phyloP scores from a whole-genome alignment of 2,113 vertebrate species.

The Acanthisitta chloris region DNA sequence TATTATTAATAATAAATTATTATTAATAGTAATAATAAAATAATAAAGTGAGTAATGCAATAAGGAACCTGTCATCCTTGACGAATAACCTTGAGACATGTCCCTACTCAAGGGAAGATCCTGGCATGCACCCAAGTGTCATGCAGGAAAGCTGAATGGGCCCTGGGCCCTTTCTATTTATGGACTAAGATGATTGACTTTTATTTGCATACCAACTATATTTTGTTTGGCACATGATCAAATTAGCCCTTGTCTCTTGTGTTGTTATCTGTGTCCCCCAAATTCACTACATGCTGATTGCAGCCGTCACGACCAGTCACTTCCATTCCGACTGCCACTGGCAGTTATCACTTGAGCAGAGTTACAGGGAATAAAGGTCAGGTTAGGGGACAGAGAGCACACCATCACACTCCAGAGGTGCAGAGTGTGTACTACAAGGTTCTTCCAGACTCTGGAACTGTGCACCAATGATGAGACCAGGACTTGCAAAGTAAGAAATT shows the following conservation, averaged over 20 bases:
- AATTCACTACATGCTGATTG: neutral
- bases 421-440: neutral
- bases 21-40: no score
- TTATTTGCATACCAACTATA: neutral
- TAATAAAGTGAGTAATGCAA: neutral
- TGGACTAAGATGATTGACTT: neutral
- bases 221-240: neutral
- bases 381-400: neutral
- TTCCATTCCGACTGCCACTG: neutral
- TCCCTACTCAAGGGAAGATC: neutral
- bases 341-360: neutral
- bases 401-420: neutral
- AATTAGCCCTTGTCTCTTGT: neutral
- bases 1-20: no score
- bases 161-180: neutral
- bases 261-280: neutral
- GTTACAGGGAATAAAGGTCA: neutral
- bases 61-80: neutral
- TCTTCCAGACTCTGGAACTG: neutral
- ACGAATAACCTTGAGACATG: neutral
- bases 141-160: neutral
- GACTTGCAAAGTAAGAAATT: neutral
- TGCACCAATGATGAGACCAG: neutral
- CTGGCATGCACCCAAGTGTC: neutral
- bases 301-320: rapidly evolving